These are phyloP conservation scores for Microplitis deprimator DNA, from an alignment of 2,888 invertebrate genomes.

Conservation along the genomic window DNA sequence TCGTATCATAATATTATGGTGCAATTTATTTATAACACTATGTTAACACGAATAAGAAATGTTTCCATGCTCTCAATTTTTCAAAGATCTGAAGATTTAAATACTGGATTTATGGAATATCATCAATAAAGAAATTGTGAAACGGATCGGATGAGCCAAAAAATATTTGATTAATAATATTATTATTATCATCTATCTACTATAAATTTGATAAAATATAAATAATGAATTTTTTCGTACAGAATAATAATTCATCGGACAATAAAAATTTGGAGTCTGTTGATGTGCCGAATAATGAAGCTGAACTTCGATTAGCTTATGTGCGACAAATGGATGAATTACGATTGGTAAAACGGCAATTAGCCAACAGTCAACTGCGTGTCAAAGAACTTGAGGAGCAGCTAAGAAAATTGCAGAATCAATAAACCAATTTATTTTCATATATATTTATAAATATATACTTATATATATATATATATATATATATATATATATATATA, in stretches of 20 bases:
- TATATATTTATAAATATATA: background rate
- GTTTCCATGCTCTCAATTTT: no score
- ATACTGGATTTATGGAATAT: no score
- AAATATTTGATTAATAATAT: background rate
- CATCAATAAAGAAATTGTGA: no score
- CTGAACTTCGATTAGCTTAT: conserved; percentile 82
- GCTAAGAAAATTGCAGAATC: conserved; percentile 76
- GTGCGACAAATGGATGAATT: conserved; percentile 86
- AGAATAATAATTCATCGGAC: conserved; percentile 64
- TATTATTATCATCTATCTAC: background rate
- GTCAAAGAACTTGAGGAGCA: conserved; percentile 87
- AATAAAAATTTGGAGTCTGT: conserved; percentile 64
- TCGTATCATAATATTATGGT: no score
- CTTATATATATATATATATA: background rate
- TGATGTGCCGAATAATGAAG: conserved; percentile 68
- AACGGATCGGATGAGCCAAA: background rate
- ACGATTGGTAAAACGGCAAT: conserved; percentile 82
- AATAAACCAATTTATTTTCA: conserved; percentile 45
- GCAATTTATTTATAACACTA: no score
- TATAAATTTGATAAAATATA: background rate
- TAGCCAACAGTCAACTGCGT: conserved; percentile 83
- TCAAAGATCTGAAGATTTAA: no score
- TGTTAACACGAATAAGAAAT: no score
- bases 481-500: background rate
- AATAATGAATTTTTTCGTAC: conserved; percentile 34